A percentile compares a stretch with the other conserved stretches of the same genome.
These are phyloP conservation scores for Hypomecis atomaria DNA, from an alignment of 2,888 invertebrate genomes.

Conservation along the genomic window DNA sequence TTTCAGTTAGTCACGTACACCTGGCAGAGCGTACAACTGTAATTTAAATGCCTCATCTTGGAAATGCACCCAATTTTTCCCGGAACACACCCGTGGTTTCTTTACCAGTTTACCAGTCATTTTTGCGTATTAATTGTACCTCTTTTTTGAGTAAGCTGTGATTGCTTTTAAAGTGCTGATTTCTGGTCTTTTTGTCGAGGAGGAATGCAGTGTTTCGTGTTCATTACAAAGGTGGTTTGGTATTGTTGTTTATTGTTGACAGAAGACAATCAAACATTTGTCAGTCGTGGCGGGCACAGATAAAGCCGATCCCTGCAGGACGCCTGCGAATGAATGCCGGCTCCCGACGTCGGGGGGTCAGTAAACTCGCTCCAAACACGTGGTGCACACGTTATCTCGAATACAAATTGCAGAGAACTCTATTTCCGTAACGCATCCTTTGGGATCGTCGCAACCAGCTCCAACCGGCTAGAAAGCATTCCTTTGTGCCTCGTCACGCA, in stretches of 20 bases:
- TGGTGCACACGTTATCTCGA: constrained; percentile 57
- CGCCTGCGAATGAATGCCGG: constrained; percentile 62
- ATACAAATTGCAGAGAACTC: constrained; percentile 56
- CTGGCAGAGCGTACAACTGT: constrained; percentile 30
- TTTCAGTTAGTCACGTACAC: constrained; percentile 48
- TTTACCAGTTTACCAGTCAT: constrained; percentile 29
- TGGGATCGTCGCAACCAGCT: constrained; percentile 31
- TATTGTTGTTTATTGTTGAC: constrained; percentile 48
- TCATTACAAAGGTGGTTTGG: constrained; percentile 37
- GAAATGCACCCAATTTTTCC: constrained; percentile 31
- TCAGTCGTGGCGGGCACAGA: constrained; percentile 53
- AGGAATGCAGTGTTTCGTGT: constrained; percentile 30
- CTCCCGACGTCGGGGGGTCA: constrained; percentile 64
- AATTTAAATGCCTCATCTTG: constrained; percentile 37
- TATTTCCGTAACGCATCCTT: constrained; percentile 53
- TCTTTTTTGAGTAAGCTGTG: constrained; percentile 29
- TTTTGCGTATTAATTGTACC: constrained; percentile 28
- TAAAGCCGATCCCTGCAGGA: constrained; percentile 63
- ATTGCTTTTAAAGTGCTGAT: constrained; percentile 11
- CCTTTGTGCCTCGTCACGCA: constrained; percentile 43
- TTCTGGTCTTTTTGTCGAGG: constrained; percentile 32
- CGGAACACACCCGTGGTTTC: constrained; percentile 31
- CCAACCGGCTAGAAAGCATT: constrained; percentile 40
- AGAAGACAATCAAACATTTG: constrained; percentile 58
- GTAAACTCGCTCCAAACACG: constrained; percentile 62